Percentiles rank a stretch among this genome's conserved stretches.
These are phyloP conservation scores for Hydropotes inermis DNA, from an alignment of 2,113 vertebrate genomes.

Conservation along the genomic window DNA sequence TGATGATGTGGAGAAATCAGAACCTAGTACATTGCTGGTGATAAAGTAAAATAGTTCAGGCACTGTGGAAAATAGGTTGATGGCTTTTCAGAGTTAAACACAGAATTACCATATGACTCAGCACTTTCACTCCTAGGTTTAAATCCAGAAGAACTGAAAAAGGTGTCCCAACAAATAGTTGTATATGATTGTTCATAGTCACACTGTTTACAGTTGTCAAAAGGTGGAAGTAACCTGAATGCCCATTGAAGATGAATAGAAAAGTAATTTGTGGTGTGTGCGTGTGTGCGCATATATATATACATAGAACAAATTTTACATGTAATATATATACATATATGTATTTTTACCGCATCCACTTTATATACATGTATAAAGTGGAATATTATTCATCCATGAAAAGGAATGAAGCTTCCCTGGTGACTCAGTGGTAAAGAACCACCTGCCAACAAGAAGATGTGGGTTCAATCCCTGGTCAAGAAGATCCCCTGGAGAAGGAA, in stretches of 20 bases:
- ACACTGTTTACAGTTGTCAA: neutral
- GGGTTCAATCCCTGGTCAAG: neutral
- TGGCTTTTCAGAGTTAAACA: neutral
- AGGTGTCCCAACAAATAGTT: neutral
- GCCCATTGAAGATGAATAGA: neutral
- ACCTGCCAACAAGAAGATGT: neutral
- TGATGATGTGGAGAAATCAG: neutral
- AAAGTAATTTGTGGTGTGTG: neutral
- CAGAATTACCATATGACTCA: neutral
- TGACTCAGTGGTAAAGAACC: neutral
- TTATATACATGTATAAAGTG: neutral
- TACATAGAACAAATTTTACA: neutral
- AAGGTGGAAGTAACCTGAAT: neutral
- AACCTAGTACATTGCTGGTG: neutral
- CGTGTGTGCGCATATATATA: neutral
- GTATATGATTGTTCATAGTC: neutral
- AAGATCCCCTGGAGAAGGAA: neutral
- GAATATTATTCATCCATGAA: neutral
- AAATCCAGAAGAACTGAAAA: neutral
- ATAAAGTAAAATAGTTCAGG: neutral
- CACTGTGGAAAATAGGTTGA: neutral
- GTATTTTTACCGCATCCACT: neutral
- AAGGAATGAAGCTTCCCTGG: neutral
- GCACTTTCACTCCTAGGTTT: neutral
- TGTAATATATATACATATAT: neutral